Base-by-base conservation (phyloP, 2,888 invertebrate genomes). In the Cerastoderma edule region DNA sequence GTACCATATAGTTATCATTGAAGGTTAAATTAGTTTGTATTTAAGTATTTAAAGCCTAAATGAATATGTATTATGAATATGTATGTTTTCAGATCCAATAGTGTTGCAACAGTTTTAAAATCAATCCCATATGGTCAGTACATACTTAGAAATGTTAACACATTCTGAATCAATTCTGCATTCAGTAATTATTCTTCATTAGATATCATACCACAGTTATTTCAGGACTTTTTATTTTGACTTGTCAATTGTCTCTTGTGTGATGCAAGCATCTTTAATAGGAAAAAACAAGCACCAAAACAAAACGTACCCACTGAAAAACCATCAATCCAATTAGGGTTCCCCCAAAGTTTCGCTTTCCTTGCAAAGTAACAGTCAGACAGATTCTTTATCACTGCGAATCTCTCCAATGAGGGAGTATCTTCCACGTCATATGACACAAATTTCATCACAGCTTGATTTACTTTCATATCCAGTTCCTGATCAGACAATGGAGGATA, bases 311-410 rank as follows among this genome's bases (percentile, higher is more conserved):
- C 89, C 57, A 89, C 66, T 22, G 80, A 72, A n/a, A 88, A 35
- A 19, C 74, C 46, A 4, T 82, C 33, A 35, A 85, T 79, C 89
- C 89, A 91, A 35, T 75, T 65, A 6, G 78, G 77, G 30, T 83
- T 80, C 32, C 88, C 89, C 90, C 91, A 90, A 10, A 89, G 19
- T 69, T 79, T 84, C 4, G 90, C 86, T 44, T 81, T 83, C 75
- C 80, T 87, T 8, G 91, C 90, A 84, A 91, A 91, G 39, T 86
- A 72, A 75, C 90, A 91, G 64, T 89, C 85, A 19, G 90, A 84
- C 24, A 85, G 75, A 32, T 71, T 44, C 75, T 88, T 87, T n/a
- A 91, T 72, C 2, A 68, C 65, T n/a, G 84, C 75, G 69, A 91
- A 90, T 35, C 79, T 76, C 0, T 80, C 64, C 13, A 90, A 39